Percentiles rank a stretch among this genome's conserved stretches.
These are phyloP conservation scores for Macroramphosus scolopax DNA, from an alignment of 2,797 vertebrate genomes.

Conservation along the genomic window DNA sequence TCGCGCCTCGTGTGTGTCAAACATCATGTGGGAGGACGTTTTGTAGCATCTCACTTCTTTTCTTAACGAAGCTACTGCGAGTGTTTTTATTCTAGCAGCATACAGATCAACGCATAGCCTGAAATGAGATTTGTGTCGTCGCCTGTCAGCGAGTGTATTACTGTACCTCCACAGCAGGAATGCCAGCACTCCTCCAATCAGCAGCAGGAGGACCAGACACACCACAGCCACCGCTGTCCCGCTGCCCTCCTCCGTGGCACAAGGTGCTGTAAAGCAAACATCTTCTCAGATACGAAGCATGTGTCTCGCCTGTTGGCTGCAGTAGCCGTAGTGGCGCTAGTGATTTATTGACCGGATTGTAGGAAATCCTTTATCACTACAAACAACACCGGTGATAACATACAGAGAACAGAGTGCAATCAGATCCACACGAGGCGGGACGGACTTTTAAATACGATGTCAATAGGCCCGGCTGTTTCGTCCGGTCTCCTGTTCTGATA, in stretches of 20 bases:
- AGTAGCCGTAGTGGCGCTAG: too few relatives aligned
- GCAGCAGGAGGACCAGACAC: constrained; percentile 65
- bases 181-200: constrained; percentile 57
- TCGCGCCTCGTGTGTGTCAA: too few relatives aligned
- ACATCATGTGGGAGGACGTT: constrained; percentile 19
- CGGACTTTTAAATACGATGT: constrained; percentile 10
- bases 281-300: too few relatives aligned
- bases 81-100: constrained; percentile 15
- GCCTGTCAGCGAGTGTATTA: constrained; percentile 19
- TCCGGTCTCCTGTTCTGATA: neutral
- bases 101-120: constrained; percentile 32
- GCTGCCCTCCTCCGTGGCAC: constrained; percentile 48
- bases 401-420: constrained; percentile 28
- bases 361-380: constrained; percentile 60
- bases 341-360: constrained; percentile 55
- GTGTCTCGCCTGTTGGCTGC: too few relatives aligned
- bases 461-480: constrained; percentile 1
- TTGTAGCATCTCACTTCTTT: constrained; percentile 9
- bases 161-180: constrained; percentile 76
- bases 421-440: constrained; percentile 12
- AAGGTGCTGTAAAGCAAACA: constrained; percentile 64
- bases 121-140: constrained; percentile 50
- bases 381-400: constrained; percentile 42
- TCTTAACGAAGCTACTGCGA: constrained; percentile 8
- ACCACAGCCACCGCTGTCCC: constrained; percentile 49